A percentile compares a stretch with the other conserved stretches of the same genome.
These are phyloP conservation scores for Chironomus tepperi DNA, from an alignment of 1,140 invertebrate genomes.

Conservation along the genomic window DNA sequence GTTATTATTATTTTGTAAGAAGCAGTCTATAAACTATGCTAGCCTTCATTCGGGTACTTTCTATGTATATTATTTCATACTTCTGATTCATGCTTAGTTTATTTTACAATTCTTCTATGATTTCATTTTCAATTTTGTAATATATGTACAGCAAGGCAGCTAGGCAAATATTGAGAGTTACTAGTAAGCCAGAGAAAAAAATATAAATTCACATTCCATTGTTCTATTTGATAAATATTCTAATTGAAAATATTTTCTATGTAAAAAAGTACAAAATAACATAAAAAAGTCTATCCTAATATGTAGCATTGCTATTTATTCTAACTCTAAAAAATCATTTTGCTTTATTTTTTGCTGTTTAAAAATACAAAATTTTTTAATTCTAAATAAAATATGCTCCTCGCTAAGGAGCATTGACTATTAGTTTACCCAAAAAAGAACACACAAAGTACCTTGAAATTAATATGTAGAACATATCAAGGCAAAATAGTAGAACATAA, in stretches of 20 bases:
- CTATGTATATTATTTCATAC: background rate
- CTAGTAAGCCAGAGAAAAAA: background rate
- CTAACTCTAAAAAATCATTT: too few species aligned
- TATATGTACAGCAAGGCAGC: background rate
- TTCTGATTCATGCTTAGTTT: background rate
- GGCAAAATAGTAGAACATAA: constrained; percentile 43
- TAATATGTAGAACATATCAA: constrained; percentile 42
- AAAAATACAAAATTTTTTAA: too few species aligned
- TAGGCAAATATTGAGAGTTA: background rate
- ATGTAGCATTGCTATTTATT: too few species aligned
- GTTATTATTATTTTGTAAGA: background rate
- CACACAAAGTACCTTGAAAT: constrained; percentile 32
- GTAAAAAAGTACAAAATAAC: too few species aligned
- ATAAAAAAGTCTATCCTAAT: too few species aligned
- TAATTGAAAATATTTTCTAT: too few species aligned
- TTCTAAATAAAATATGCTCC: too few species aligned
- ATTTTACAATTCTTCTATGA: background rate
- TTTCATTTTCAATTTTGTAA: background rate
- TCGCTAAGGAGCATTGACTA: too few species aligned
- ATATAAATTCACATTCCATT: too few species aligned
- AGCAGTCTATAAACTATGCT: background rate
- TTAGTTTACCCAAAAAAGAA: background rate
- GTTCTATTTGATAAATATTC: too few species aligned
- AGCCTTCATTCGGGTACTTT: background rate
- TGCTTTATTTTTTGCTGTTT: too few species aligned